phyloP scores from a whole-genome alignment of 2,888 invertebrate genomes.

The Tipula lateralis region DNA sequence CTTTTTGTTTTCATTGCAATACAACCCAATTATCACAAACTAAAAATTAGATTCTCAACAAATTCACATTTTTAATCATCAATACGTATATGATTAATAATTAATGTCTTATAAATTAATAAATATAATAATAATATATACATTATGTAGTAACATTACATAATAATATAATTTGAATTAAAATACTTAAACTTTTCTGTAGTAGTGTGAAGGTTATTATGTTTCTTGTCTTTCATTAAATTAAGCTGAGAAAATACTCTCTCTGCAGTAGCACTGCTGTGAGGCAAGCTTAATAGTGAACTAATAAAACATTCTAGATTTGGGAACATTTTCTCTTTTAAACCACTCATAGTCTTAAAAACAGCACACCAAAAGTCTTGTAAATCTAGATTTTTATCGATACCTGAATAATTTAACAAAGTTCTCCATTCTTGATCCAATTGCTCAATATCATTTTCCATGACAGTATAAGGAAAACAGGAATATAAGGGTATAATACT shows the following conservation, averaged over 20 bases:
- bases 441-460: background rate
- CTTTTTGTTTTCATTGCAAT: no score
- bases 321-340: background rate
- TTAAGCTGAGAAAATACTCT: background rate
- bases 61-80: no score
- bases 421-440: background rate
- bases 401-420: background rate
- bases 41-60: no score
- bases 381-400: background rate
- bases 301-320: background rate
- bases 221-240: background rate
- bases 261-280: background rate
- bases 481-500: constrained; percentile 2
- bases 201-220: background rate
- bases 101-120: no score
- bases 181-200: no score
- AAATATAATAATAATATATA: no score
- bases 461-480: constrained; percentile 25
- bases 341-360: no score
- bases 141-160: no score
- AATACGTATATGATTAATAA: no score
- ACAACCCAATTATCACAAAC: no score
- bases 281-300: background rate
- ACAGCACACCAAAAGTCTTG: background rate
- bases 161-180: no score